A percentile compares a stretch with the other conserved stretches of the same genome.
Conservation (phyloP, 2,888 invertebrate genomes). For the Melitaea athalia region DNA sequence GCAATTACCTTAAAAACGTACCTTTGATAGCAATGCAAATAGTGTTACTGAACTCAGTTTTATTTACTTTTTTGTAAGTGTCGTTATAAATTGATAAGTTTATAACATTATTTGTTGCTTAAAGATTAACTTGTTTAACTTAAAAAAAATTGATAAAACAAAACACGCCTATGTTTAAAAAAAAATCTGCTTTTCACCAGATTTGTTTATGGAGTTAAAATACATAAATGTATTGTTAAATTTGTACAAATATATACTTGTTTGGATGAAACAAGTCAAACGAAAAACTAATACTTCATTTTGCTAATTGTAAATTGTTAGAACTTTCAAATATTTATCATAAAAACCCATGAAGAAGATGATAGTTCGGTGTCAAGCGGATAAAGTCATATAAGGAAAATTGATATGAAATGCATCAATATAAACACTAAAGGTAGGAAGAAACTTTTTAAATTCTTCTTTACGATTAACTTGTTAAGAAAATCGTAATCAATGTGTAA, state of each 20-base stretch:
- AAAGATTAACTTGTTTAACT: conserved; percentile 7
- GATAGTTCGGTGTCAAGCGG: not conserved
- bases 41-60: not conserved
- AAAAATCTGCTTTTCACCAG: not conserved
- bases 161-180: conserved; percentile 1
- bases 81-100: not conserved
- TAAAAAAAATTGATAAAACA: conserved; percentile 3
- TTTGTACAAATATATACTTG: no score
- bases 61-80: not conserved
- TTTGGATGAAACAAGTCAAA: not conserved
- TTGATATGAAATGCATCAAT: not conserved
- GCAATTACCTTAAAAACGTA: not conserved
- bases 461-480: conserved; percentile 29
- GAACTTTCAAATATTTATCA: conserved; percentile 7
- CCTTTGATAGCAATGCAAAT: not conserved
- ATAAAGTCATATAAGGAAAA: not conserved
- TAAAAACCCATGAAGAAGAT: not conserved
- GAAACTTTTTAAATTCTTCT: not conserved
- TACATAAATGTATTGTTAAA: no score
- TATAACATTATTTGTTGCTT: not conserved
- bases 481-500: conserved; percentile 42
- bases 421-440: not conserved
- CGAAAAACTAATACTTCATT: conserved; percentile 18
- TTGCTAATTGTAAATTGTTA: conserved; percentile 13
- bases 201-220: no score